Evolutionary conservation across 2,113 vertebrate species (phyloP).

Genomic region (Sylvicapra grimmia): DNA sequence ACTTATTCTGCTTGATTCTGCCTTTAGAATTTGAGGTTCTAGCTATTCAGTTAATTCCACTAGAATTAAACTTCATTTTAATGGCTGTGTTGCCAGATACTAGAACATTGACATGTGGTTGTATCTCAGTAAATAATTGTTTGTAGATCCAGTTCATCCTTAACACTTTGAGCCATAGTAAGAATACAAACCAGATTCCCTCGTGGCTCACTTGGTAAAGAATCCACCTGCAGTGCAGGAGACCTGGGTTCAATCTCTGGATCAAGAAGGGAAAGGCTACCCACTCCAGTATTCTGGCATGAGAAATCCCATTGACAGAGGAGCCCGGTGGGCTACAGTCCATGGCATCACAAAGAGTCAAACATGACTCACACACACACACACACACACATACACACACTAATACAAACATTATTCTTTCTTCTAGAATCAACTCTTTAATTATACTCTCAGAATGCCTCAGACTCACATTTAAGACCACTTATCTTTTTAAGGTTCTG

Average conservation of each 20-base stretch:
- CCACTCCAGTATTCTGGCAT: background rate
- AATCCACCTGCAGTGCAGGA: background rate
- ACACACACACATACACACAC: background rate
- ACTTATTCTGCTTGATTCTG: background rate
- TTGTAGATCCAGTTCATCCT: background rate
- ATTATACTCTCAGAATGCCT: background rate
- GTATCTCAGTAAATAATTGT: background rate
- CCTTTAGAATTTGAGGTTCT: background rate
- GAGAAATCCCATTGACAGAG: background rate
- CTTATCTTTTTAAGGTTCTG: background rate
- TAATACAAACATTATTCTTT: background rate
- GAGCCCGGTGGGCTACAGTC: background rate
- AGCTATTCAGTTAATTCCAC: background rate
- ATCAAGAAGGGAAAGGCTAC: background rate
- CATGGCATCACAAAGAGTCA: background rate
- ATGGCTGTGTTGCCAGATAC: background rate
- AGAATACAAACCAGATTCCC: background rate
- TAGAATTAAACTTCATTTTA: background rate
- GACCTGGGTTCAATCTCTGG: background rate
- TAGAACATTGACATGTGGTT: background rate
- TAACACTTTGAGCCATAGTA: background rate
- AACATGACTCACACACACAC: background rate
- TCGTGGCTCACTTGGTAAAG: background rate
- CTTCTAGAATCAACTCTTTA: background rate
- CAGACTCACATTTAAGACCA: background rate